Percentiles rank a stretch among this genome's conserved stretches.
These are phyloP conservation scores for Caprella mutica DNA, from an alignment of 2,888 invertebrate genomes.

Conservation along the genomic window DNA sequence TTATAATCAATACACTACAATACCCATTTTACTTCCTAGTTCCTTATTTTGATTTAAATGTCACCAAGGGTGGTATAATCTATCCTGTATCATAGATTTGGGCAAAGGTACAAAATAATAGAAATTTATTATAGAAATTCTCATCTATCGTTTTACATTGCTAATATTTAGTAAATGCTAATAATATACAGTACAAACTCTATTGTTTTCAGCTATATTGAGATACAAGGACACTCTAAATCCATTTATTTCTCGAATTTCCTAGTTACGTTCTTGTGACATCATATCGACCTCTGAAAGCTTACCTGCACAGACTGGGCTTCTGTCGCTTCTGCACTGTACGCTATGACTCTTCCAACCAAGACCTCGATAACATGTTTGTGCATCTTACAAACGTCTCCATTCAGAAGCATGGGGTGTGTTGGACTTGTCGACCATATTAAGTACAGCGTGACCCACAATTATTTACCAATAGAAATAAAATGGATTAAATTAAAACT, in stretches of 20 bases:
- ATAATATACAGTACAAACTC: neutral
- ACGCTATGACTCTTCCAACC: constrained; percentile 69
- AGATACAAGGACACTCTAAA: too few species aligned
- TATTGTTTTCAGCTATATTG: neutral
- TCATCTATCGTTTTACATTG: too few species aligned
- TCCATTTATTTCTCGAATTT: neutral
- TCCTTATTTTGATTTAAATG: too few species aligned
- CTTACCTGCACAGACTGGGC: constrained; percentile 80
- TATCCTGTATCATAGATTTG: too few species aligned
- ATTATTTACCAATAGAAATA: too few species aligned
- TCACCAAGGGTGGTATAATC: too few species aligned
- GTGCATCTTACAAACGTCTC: constrained; percentile 93
- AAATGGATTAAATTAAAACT: too few species aligned
- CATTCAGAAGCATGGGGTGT: constrained; percentile 89
- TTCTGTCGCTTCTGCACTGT: constrained; percentile 94
- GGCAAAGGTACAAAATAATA: too few species aligned
- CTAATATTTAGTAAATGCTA: neutral
- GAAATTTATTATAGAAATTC: too few species aligned
- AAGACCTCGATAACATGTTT: constrained; percentile 81
- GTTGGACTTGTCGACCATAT: constrained; percentile 38
- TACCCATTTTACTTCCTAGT: too few species aligned
- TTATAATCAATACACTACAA: too few species aligned
- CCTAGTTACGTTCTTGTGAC: constrained; percentile 77
- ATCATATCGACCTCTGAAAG: constrained; percentile 83
- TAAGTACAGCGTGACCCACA: too few species aligned